Conservation (phyloP, 1,140 invertebrate genomes). For the Nautilus pompilius region DNA sequence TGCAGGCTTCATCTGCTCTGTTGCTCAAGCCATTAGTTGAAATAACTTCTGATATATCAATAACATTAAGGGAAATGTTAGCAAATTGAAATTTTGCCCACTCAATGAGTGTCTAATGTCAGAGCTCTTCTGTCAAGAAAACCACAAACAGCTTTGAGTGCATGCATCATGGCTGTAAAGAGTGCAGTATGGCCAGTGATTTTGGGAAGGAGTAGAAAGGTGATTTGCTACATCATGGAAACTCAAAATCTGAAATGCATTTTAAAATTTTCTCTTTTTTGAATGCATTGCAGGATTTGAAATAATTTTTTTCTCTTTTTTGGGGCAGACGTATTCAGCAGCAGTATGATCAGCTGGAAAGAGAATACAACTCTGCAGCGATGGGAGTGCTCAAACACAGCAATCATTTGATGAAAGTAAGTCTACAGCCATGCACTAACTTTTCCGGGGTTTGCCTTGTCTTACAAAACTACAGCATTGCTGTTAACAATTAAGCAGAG, state of each 20-base stretch:
- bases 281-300: background rate
- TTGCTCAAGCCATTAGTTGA: too few relatives aligned
- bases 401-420: conserved; percentile 66
- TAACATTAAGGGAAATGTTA: too few relatives aligned
- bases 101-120: too few relatives aligned
- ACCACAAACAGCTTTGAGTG: too few relatives aligned
- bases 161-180: too few relatives aligned
- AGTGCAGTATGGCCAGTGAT: too few relatives aligned
- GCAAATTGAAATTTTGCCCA: too few relatives aligned
- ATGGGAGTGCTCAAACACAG: conserved; percentile 65
- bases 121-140: too few relatives aligned
- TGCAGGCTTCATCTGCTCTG: too few relatives aligned
- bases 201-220: too few relatives aligned
- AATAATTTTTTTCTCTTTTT: conserved; percentile 2
- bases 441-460: background rate
- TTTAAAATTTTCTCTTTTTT: background rate
- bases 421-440: conserved; percentile 17
- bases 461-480: background rate
- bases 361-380: conserved; percentile 68
- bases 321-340: conserved; percentile 67
- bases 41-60: too few relatives aligned
- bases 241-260: too few relatives aligned
- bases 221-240: background rate
- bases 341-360: conserved; percentile 70
- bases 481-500: conserved; percentile 3